Conservation (phyloP, 2,113 vertebrate genomes). For the Theropithecus gelada region DNA sequence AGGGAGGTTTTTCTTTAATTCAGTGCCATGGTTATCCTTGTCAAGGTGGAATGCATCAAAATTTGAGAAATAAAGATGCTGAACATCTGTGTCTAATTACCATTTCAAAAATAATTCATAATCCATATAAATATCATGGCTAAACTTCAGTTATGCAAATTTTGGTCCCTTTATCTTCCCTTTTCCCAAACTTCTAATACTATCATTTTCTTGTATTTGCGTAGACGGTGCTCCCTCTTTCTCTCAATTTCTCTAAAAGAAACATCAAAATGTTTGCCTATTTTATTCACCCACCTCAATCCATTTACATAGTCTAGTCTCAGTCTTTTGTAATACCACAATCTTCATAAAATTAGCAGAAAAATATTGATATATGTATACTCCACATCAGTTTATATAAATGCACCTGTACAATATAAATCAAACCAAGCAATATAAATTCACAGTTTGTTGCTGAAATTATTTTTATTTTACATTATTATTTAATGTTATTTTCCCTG, state of each 20-base stretch:
- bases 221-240: not conserved
- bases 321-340: not conserved
- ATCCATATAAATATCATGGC: not conserved
- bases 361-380: not conserved
- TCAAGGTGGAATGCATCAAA: not conserved
- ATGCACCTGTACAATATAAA: not conserved
- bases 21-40: not conserved
- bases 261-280: not conserved
- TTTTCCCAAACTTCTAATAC: not conserved
- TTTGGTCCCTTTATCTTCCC: not conserved
- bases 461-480: not conserved
- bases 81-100: not conserved
- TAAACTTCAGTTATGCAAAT: not conserved
- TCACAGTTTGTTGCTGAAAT: not conserved
- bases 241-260: not conserved
- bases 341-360: not conserved
- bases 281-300: not conserved
- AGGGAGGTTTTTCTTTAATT: not conserved
- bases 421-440: not conserved
- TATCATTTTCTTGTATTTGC: not conserved
- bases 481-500: not conserved
- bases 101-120: not conserved
- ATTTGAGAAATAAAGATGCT: not conserved
- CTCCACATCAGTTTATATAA: not conserved
- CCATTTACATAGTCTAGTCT: not conserved